Percentiles rank a stretch among this genome's conserved stretches.
Evolutionary conservation across 92 coral and sea anemone species (phyloP).

Genomic region (Epizoanthus scotinus): DNA sequence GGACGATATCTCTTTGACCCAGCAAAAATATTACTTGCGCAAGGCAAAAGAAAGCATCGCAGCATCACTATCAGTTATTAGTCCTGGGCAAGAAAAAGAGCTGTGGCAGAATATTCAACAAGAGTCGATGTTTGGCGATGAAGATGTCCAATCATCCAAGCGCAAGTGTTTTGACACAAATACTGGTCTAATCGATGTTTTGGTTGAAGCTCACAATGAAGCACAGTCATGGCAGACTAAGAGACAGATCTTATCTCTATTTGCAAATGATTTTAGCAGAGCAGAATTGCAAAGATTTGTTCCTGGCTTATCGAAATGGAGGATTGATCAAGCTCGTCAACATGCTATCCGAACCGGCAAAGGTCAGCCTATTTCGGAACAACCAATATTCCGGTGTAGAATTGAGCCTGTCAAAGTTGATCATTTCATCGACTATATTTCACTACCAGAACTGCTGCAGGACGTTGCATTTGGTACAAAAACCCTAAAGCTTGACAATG

Average conservation of each 20-base stretch:
- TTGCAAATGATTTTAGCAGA: constrained; percentile 68
- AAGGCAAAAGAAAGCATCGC: constrained; percentile 54
- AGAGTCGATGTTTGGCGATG: constrained; percentile 23
- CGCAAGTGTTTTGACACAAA: constrained; percentile 47
- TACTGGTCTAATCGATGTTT: constrained; percentile 49
- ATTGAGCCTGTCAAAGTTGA: constrained; percentile 42
- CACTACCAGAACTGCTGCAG: constrained; percentile 57
- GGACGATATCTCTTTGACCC: constrained; percentile 55
- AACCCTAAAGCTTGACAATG: constrained; percentile 51
- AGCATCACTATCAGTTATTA: constrained; percentile 42
- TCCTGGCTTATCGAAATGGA: constrained; percentile 59
- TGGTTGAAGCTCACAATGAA: constrained; percentile 53
- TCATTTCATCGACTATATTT: constrained; percentile 55
- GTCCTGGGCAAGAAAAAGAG: constrained; percentile 55
- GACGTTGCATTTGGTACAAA: constrained; percentile 64
- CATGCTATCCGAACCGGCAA: constrained; percentile 48
- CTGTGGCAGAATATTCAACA: constrained; percentile 43
- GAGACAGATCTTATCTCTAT: constrained; percentile 57
- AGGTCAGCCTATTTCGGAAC: constrained; percentile 51
- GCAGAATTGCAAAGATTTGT: constrained; percentile 51
- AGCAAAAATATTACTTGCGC: constrained; percentile 56
- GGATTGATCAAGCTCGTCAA: constrained; percentile 56
- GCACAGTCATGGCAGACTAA: constrained; percentile 59
- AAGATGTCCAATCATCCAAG: constrained; percentile 22
- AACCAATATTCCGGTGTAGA: constrained; percentile 27